These are phyloP conservation scores for Calliphora vicina DNA, from an alignment of 1,140 invertebrate species.

Conservation along the genomic window DNA sequence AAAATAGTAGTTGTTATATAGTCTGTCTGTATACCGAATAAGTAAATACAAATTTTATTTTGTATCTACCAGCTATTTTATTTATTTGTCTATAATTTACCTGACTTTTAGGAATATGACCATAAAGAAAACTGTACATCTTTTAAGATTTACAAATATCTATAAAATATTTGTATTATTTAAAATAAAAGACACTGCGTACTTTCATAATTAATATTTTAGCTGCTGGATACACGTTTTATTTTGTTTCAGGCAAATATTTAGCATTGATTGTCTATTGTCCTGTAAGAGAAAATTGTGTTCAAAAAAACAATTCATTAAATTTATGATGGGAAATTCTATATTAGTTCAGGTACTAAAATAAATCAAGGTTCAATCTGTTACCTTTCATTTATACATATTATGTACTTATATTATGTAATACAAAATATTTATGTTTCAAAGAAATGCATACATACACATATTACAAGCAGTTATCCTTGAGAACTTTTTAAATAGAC, in stretches of 20 bases:
- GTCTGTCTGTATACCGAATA: not conserved
- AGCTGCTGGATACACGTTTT: not conserved
- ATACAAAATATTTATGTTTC: not conserved
- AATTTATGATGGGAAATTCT: not conserved
- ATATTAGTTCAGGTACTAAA: not conserved
- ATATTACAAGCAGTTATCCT: not conserved
- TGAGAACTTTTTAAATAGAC: not conserved
- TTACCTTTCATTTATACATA: not conserved
- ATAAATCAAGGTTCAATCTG: not conserved
- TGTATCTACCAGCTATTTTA: not conserved
- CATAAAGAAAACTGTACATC: not conserved
- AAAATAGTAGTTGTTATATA: not conserved
- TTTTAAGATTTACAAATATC: not conserved
- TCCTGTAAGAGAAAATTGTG: not conserved
- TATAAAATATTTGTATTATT: not conserved
- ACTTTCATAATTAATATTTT: not conserved
- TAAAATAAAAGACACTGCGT: not conserved
- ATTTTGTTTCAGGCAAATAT: not conserved
- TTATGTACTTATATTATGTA: not conserved
- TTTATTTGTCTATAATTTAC: not conserved
- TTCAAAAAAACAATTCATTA: not conserved
- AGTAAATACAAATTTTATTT: not conserved
- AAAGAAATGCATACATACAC: not conserved
- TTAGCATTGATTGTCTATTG: not conserved
- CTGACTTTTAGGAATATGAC: not conserved